Conservation (phyloP, 2,888 invertebrate genomes). For the Scaptomyza parva region DNA sequence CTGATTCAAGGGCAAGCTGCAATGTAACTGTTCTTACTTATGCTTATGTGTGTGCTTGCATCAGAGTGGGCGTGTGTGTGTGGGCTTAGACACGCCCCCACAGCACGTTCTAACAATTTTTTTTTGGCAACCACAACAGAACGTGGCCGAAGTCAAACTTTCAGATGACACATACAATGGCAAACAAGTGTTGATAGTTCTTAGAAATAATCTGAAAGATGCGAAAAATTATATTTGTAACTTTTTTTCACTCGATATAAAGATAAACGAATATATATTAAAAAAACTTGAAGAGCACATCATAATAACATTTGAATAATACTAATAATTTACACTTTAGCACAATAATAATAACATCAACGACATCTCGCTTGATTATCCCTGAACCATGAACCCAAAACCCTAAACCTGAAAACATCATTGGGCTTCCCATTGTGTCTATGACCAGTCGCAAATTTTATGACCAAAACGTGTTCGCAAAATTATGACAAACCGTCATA, state of each 20-base stretch:
- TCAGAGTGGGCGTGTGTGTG: background rate
- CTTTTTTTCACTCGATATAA: no score
- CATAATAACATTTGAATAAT: constrained; percentile 4
- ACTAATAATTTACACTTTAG: constrained; percentile 24
- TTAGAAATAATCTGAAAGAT: background rate
- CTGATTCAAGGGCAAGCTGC: background rate
- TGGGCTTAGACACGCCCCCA: background rate
- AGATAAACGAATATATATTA: no score
- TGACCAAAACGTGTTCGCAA: constrained; percentile 70
- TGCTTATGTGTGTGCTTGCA: background rate
- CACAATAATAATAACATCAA: constrained; percentile 6
- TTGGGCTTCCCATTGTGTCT: constrained; percentile 21
- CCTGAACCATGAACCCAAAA: background rate
- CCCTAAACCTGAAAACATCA: background rate
- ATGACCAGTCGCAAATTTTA: constrained; percentile 55
- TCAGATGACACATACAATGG: background rate
- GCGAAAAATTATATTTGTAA: no score
- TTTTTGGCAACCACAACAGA: constrained; percentile 1
- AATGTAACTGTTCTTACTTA: background rate
- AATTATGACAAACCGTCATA: constrained; percentile 68
- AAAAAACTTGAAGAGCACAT: background rate
- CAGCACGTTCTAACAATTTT: constrained; percentile 1
- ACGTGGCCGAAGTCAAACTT: constrained; percentile 1
- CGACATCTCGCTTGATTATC: constrained; percentile 5
- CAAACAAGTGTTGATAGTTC: background rate